Base-by-base conservation (phyloP, 2,888 invertebrate species). In the Chydorus sphaericus region DNA sequence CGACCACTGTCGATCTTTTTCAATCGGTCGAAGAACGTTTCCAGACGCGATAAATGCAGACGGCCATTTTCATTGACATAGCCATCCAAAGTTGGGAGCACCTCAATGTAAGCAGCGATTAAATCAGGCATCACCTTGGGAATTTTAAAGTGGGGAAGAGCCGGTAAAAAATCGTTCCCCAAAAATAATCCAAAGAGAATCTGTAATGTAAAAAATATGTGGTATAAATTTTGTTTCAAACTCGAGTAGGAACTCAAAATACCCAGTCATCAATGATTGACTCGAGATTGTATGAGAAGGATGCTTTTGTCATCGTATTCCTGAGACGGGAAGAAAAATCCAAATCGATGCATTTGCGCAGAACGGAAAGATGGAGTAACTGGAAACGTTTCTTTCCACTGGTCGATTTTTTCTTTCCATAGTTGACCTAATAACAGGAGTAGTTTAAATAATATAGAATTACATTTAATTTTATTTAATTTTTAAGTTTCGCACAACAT, bases 81-180 rank as follows among this genome's bases (percentile, higher is more conserved):
- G 3, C 93, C 96, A 70, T 83, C 85, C 61, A 96, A 75, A 36
- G 79, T 79, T 1, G 92, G 92, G 63, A 94, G 73, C 36, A 92
- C 81, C 51, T 80, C 78, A 72, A 84, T 92, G 70, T 98, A 96
- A 0, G 84, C 84, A 64, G 80, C 78, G 71, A 91, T 96, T 38
- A 98, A 73, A 59, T 86, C 68, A 0, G 92, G 87, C 60, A 97
- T 91, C 65, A 91, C 90, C 65, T 86, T 84, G 62, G 81, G 80
- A 62, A 98, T 97, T 69, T 97, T 92, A 69, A 98, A 77, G 70
- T 92, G 83, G 3, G 97, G 97, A 61, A 97, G 75, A 73, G 94
- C 82, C 1, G 97, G 97, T 64, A 98, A 88, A 70, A 98, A 98
- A 71, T 98, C 97, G 68, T 98, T 98, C 60, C 97, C 97, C 11